phyloP scores from a whole-genome alignment of 2,888 invertebrate genomes.

The Apotomis turbidana region DNA sequence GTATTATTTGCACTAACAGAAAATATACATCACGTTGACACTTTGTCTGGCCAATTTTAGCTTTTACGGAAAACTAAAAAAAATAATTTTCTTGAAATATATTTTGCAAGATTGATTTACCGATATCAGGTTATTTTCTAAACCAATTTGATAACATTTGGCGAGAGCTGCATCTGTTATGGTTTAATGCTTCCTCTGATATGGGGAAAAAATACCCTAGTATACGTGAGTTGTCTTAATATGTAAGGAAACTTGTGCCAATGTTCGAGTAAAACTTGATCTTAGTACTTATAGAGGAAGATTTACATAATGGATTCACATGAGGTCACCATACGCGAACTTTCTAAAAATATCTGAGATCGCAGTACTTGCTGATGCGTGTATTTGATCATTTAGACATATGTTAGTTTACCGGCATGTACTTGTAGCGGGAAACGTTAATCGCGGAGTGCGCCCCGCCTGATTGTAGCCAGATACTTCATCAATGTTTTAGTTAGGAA shows the following conservation, averaged over 20 bases:
- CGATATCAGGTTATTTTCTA: too few species aligned
- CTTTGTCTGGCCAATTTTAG: too few species aligned
- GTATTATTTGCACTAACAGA: neutral
- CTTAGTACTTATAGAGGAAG: slow-evolving; percentile 2
- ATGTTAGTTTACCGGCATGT: too few species aligned
- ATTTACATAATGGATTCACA: slow-evolving; percentile 24
- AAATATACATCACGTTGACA: neutral
- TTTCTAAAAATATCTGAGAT: slow-evolving; percentile 26
- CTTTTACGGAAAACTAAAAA: too few species aligned
- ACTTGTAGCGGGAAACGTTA: too few species aligned
- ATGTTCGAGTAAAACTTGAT: slow-evolving; percentile 5
- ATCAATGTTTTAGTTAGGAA: neutral
- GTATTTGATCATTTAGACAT: neutral
- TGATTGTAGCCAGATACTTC: neutral
- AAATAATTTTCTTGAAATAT: too few species aligned
- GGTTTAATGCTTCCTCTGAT: too few species aligned
- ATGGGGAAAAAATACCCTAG: too few species aligned
- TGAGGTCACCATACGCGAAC: slow-evolving; percentile 19
- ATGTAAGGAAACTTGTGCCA: neutral
- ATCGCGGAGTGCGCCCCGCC: too few species aligned
- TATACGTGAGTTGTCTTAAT: neutral
- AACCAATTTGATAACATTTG: too few species aligned
- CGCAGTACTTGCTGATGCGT: slow-evolving; percentile 4
- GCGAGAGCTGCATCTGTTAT: too few species aligned
- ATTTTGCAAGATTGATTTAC: too few species aligned